A percentile compares a stretch with the other conserved stretches of the same genome.
phyloP scores from a whole-genome alignment of 2,888 invertebrate species.

The Venusia cambrica region DNA sequence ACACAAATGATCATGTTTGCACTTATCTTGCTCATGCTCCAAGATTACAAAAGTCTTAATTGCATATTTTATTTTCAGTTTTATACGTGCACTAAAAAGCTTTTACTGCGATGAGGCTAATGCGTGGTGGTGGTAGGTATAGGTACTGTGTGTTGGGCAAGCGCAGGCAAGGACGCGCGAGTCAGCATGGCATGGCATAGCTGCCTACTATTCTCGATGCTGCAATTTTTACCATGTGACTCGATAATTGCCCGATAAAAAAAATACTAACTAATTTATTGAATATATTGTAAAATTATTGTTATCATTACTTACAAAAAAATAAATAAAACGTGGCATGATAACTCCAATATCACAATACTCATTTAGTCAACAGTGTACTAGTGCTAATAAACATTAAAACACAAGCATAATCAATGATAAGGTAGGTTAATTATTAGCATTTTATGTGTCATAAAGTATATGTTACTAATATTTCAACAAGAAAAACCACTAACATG shows the following conservation, averaged over 20 bases:
- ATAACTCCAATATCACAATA: no score
- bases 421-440: neutral
- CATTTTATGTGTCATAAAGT: neutral
- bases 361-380: no score
- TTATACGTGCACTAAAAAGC: constrained; percentile 53
- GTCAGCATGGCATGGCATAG: constrained; percentile 31
- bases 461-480: neutral
- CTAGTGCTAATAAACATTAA: no score
- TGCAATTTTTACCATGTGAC: constrained; percentile 34
- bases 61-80: constrained; percentile 57
- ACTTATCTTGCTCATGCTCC: constrained; percentile 21
- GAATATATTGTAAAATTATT: no score
- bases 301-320: no score
- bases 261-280: no score
- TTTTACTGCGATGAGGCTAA: constrained; percentile 58
- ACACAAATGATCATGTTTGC: constrained; percentile 13
- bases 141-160: constrained; percentile 61
- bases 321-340: no score
- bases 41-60: constrained; percentile 55
- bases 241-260: no score
- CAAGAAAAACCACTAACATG: neutral
- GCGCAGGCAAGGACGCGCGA: constrained; percentile 68
- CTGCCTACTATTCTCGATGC: constrained; percentile 33
- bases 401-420: constrained; percentile 1
- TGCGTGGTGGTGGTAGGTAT: constrained; percentile 13